Percentiles rank a stretch among this genome's conserved stretches.
Evolutionary conservation across 2,888 invertebrate genomes (phyloP).

Genomic region (Mechanitis mazaeus): DNA sequence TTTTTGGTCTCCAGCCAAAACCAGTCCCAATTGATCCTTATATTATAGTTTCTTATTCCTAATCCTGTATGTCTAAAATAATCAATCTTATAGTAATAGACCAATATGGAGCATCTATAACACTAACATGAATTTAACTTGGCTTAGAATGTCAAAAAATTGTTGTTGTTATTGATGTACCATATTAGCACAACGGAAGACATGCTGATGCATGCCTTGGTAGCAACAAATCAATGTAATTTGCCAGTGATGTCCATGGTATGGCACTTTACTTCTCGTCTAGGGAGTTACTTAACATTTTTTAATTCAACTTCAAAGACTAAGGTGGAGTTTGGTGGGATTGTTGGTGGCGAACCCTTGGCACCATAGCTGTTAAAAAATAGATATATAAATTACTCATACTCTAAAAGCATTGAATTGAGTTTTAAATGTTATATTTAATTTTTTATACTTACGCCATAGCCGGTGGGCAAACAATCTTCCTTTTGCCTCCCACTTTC

Average conservation of each 20-base stretch:
- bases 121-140: slow-evolving; percentile 6
- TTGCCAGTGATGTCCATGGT: slow-evolving; percentile 29
- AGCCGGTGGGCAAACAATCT: slow-evolving; percentile 87
- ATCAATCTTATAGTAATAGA: slow-evolving; percentile 24
- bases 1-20: slow-evolving; percentile 5
- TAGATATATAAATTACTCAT: not conserved
- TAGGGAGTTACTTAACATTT: slow-evolving; percentile 78
- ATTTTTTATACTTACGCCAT: slow-evolving; percentile 83
- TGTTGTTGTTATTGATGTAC: slow-evolving; percentile 31
- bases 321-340: slow-evolving; percentile 91
- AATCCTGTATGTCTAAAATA: slow-evolving; percentile 13
- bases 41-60: not conserved
- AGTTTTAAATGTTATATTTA: too few relatives aligned
- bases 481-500: slow-evolving; percentile 95
- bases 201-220: slow-evolving; percentile 37
- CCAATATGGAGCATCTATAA: slow-evolving; percentile 43
- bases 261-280: slow-evolving; percentile 15
- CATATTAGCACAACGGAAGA: slow-evolving; percentile 33
- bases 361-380: slow-evolving; percentile 79
- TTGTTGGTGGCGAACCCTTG: slow-evolving; percentile 88
- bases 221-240: slow-evolving; percentile 46
- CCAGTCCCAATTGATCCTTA: not conserved
- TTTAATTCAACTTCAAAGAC: slow-evolving; percentile 94
- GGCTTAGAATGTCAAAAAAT: slow-evolving; percentile 16
- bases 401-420: not conserved